Conservation (phyloP, 2,113 vertebrate genomes). For the Pterocles burchelli region DNA sequence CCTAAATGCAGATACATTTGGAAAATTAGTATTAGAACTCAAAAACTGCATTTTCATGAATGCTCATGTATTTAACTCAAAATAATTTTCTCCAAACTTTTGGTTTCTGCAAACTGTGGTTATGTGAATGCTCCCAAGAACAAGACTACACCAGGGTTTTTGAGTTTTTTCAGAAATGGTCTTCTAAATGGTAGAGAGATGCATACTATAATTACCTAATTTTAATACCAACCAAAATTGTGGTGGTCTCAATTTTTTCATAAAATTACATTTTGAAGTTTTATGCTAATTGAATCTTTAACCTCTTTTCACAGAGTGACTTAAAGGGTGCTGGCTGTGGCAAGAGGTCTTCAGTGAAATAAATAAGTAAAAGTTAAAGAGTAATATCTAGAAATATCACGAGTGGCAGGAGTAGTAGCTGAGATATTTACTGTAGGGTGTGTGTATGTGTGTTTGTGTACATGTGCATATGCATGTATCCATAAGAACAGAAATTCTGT, state of each 20-base stretch:
- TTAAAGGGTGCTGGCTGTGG: not conserved
- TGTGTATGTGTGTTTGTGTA: not conserved
- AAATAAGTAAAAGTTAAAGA: not conserved
- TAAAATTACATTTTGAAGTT: not conserved
- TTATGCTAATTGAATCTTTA: not conserved
- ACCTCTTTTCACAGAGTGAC: not conserved
- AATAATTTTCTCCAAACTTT: not conserved
- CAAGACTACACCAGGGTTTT: not conserved
- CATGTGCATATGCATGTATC: not conserved
- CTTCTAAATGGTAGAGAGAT: not conserved
- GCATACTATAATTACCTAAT: not conserved
- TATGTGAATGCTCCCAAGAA: slow-evolving; percentile 31
- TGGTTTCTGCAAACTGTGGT: not conserved
- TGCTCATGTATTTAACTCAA: not conserved
- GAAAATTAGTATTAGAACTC: not conserved
- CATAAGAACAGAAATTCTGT: not conserved
- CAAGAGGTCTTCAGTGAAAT: not conserved
- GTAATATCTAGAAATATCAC: not conserved
- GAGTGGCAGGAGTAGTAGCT: not conserved
- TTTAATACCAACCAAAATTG: not conserved
- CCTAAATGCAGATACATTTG: not conserved
- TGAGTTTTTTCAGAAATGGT: not conserved
- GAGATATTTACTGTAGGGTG: not conserved
- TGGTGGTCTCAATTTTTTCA: not conserved
- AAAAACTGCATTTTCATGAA: not conserved